Percentiles rank a stretch among this genome's conserved stretches.
phyloP scores from a whole-genome alignment of 2,888 invertebrate species.

The Tricholauxania praeusta region DNA sequence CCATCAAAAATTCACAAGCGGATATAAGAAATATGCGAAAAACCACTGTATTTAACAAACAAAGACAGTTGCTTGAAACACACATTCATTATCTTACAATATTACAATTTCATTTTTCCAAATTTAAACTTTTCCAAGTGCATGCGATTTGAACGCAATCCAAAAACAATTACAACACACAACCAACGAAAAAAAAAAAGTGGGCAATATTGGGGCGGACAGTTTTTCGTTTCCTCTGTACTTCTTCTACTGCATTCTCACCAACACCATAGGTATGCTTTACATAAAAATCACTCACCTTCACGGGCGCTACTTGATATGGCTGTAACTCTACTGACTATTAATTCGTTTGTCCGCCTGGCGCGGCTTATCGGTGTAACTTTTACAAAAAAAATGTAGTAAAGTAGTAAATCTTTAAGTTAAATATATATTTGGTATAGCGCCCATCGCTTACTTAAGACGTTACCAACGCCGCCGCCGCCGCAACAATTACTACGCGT shows the following conservation, averaged over 20 bases:
- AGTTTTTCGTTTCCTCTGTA: background rate
- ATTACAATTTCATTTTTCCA: too few relatives aligned
- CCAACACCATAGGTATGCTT: too few relatives aligned
- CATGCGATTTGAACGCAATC: background rate
- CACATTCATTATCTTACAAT: too few relatives aligned
- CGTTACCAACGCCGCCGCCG: background rate
- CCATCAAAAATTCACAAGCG: too few relatives aligned
- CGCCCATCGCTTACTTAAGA: constrained; percentile 12
- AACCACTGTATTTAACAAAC: too few relatives aligned
- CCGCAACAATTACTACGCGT: too few relatives aligned
- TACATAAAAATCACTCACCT: background rate
- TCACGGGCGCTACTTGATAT: constrained; percentile 6
- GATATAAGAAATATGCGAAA: too few relatives aligned
- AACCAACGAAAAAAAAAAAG: background rate
- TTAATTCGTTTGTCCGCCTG: too few relatives aligned
- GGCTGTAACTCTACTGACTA: background rate
- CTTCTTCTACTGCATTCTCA: background rate
- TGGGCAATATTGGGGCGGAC: constrained; percentile 1
- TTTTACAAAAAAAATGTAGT: too few relatives aligned
- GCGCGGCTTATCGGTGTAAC: too few relatives aligned
- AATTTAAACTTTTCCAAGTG: background rate
- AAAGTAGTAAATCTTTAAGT: too few relatives aligned
- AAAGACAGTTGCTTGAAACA: too few relatives aligned
- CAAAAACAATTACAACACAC: background rate
- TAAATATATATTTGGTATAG: background rate